phyloP scores from a whole-genome alignment of 2,888 invertebrate species.

The Stenichneumon culpator region DNA sequence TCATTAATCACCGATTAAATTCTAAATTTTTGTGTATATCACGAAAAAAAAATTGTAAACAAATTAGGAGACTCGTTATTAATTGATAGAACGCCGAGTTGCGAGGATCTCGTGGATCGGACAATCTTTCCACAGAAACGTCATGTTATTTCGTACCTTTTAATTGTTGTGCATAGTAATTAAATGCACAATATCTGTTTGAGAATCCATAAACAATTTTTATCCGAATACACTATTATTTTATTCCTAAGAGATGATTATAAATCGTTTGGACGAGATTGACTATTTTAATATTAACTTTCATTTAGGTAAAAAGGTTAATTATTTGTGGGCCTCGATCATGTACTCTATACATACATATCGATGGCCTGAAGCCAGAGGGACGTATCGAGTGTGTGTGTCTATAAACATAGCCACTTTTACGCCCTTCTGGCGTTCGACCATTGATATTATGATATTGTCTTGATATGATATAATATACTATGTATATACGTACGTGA shows the following conservation, averaged over 20 bases:
- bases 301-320: constrained; percentile 68
- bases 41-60: constrained; percentile 20
- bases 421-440: background rate
- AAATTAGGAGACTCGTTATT: constrained; percentile 8
- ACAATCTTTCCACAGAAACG: constrained; percentile 11
- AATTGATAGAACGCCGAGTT: constrained; percentile 21
- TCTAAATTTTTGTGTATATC: constrained; percentile 58
- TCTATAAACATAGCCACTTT: background rate
- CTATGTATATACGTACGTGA: constrained; percentile 39
- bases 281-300: constrained; percentile 79
- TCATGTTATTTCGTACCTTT: constrained; percentile 42
- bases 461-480: constrained; percentile 1
- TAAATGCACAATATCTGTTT: constrained; percentile 12
- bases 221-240: constrained; percentile 72
- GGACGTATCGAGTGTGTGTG: background rate
- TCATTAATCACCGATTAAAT: constrained; percentile 59
- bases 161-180: constrained; percentile 4
- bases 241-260: constrained; percentile 72
- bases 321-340: constrained; percentile 47
- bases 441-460: constrained; percentile 37
- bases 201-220: constrained; percentile 64
- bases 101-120: constrained; percentile 3
- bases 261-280: constrained; percentile 72
- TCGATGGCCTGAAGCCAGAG: constrained; percentile 3
- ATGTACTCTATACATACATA: constrained; percentile 31